A percentile compares a stretch with the other conserved stretches of the same genome.
Evolutionary conservation across 2,113 vertebrate genomes (phyloP).

Genomic region (Gymnarchus niloticus): DNA sequence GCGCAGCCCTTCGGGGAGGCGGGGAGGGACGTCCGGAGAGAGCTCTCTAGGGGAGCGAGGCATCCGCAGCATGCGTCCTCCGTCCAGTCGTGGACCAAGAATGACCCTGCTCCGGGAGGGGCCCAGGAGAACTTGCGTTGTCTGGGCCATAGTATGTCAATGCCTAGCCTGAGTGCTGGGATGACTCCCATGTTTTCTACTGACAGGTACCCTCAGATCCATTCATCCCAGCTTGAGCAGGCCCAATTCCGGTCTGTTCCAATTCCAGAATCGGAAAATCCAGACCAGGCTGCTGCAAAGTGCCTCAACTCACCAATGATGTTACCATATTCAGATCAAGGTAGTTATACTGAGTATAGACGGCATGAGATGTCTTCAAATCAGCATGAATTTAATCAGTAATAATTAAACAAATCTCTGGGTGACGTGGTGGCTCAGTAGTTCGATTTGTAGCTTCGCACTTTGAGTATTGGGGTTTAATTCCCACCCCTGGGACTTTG

Average conservation of each 20-base stretch:
- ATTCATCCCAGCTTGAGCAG: constrained; percentile 35
- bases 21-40: constrained; percentile 37
- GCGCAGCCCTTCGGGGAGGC: constrained; percentile 39
- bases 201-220: constrained; percentile 33
- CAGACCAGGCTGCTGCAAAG: constrained; percentile 29
- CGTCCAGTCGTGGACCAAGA: constrained; percentile 53
- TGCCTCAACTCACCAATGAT: constrained; percentile 23
- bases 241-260: constrained; percentile 47
- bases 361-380: no score
- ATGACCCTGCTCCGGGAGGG: constrained; percentile 30
- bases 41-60: constrained; percentile 40
- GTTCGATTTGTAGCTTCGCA: neutral
- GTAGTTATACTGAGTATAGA: constrained; percentile 37
- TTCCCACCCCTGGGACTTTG: no score
- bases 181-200: constrained; percentile 35
- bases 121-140: constrained; percentile 31
- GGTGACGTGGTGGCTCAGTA: neutral
- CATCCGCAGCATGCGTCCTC: constrained; percentile 40
- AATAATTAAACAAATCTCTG: neutral
- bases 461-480: no score
- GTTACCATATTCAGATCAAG: constrained; percentile 38
- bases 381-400: neutral
- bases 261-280: constrained; percentile 42
- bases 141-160: neutral
- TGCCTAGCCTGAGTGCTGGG: neutral